Evolutionary conservation across 2,113 vertebrate species (phyloP).

Genomic region (Arizona elegans): DNA sequence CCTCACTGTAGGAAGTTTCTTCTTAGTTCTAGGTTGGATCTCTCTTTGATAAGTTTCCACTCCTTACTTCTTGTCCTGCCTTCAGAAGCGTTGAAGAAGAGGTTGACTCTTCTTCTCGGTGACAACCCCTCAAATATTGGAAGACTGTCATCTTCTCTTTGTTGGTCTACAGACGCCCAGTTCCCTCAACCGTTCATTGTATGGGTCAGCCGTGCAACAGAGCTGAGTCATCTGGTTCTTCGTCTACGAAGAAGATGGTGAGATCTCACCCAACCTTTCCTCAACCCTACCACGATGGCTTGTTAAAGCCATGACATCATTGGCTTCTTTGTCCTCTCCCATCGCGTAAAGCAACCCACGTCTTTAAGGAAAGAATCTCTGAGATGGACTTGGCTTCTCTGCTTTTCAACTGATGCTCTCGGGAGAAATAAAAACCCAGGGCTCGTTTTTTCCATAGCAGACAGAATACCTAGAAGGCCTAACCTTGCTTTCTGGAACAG

Average conservation of each 20-base stretch:
- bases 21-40: neutral
- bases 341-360: neutral
- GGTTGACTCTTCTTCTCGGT: neutral
- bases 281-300: too few species aligned
- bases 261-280: neutral
- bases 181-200: neutral
- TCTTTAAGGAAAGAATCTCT: neutral
- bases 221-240: neutral
- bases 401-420: neutral
- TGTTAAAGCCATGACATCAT: fast-evolving
- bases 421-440: neutral
- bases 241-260: neutral
- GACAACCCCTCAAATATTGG: neutral
- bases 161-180: neutral
- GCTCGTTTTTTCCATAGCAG: neutral
- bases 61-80: neutral
- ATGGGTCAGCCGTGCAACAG: neutral
- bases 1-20: neutral
- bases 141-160: neutral
- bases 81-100: neutral
- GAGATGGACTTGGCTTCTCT: neutral
- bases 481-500: neutral
- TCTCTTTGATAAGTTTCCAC: neutral
- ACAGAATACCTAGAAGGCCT: neutral
- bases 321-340: fast-evolving